phyloP scores from a whole-genome alignment of 2,113 vertebrate genomes.

The Aegithalos caudatus region DNA sequence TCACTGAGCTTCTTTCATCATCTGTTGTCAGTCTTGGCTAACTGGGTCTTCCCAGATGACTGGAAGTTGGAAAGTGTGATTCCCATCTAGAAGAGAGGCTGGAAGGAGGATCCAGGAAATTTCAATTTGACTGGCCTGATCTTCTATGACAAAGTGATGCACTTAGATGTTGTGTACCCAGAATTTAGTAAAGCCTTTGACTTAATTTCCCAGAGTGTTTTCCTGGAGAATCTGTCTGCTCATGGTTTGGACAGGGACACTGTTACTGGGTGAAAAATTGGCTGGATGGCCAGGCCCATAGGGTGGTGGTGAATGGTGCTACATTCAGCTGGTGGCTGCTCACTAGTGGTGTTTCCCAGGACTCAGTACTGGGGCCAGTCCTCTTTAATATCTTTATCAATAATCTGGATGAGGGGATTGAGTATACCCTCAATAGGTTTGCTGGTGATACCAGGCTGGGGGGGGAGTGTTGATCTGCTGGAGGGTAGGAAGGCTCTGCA shows the following conservation, averaged over 20 bases:
- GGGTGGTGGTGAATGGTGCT: background rate
- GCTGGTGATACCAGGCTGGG: background rate
- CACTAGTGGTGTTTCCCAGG: background rate
- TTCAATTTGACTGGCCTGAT: background rate
- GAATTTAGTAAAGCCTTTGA: background rate
- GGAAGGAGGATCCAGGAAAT: background rate
- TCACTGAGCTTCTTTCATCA: background rate
- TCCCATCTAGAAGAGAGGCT: background rate
- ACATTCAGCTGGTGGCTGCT: background rate
- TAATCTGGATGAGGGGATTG: background rate
- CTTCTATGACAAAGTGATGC: background rate
- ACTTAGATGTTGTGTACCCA: background rate
- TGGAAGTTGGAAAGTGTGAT: background rate
- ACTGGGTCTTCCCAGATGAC: background rate
- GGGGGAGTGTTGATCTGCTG: background rate
- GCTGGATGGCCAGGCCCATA: background rate
- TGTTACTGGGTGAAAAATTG: background rate
- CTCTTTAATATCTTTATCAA: background rate
- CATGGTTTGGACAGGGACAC: background rate
- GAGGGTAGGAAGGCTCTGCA: background rate
- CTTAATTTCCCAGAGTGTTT: background rate
- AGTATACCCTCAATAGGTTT: background rate
- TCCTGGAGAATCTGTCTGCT: background rate
- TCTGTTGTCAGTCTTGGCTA: background rate
- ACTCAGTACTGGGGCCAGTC: background rate